Evolutionary conservation across 2,113 vertebrate species (phyloP).

Genomic region (Alouatta palliata): DNA sequence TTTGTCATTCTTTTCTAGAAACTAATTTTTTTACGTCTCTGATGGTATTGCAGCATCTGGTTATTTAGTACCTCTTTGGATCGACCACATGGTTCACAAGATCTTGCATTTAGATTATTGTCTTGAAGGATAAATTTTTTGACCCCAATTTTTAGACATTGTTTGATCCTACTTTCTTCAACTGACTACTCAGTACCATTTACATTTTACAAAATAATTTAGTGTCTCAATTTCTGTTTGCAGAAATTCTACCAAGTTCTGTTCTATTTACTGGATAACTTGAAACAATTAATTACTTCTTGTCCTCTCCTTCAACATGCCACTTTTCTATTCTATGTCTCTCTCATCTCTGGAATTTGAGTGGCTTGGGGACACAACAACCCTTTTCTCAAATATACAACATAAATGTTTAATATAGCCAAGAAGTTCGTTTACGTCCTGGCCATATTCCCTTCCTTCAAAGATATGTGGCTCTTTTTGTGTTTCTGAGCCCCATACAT

Average conservation of each 20-base stretch:
- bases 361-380: neutral
- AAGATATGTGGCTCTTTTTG: rapidly evolving
- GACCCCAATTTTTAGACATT: no score
- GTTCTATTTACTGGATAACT: neutral
- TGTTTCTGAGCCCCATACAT: neutral
- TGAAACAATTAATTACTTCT: neutral
- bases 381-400: neutral
- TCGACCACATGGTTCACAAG: neutral
- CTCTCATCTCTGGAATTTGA: neutral
- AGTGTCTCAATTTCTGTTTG: neutral
- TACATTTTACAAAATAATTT: neutral
- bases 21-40: neutral
- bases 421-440: neutral
- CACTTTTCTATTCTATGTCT: neutral
- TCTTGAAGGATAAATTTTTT: neutral
- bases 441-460: neutral
- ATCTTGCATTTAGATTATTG: neutral
- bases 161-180: neutral
- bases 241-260: neutral
- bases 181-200: neutral
- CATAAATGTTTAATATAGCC: neutral
- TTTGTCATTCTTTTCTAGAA: neutral
- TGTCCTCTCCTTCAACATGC: neutral
- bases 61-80: neutral
- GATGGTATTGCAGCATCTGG: neutral